Conservation (phyloP, 1,140 invertebrate genomes). For the Mesaphorura yosii region DNA sequence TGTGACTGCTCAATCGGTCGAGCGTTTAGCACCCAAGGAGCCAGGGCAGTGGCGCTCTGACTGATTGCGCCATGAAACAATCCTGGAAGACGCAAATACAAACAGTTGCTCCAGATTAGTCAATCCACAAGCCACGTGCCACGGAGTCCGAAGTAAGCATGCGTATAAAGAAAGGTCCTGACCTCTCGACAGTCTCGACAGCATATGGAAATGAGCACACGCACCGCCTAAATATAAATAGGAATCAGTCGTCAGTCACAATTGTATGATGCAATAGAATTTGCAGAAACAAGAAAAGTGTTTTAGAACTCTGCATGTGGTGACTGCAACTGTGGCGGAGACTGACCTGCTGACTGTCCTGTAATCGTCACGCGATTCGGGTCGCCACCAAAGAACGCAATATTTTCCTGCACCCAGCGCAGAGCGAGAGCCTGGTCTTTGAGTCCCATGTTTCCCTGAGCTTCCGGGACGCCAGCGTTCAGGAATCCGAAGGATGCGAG, state of each 20-base stretch:
- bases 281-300: not conserved
- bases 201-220: not conserved
- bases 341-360: conserved; percentile 55
- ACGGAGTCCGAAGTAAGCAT: not conserved
- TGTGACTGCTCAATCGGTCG: not conserved
- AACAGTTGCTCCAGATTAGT: too few relatives aligned
- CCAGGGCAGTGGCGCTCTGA: not conserved
- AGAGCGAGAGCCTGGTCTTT: conserved; percentile 36
- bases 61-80: conserved; percentile 3
- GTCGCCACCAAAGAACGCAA: conserved; percentile 56
- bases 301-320: not conserved
- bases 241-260: not conserved
- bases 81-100: not conserved
- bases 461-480: conserved; percentile 37
- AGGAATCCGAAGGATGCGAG: conserved; percentile 44
- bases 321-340: not conserved
- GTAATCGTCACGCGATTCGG: conserved; percentile 51
- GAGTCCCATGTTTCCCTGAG: conserved; percentile 42
- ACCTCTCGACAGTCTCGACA: not conserved
- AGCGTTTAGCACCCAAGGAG: conserved; percentile 3
- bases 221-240: not conserved
- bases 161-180: not conserved
- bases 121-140: too few relatives aligned
- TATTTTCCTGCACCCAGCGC: conserved; percentile 11
- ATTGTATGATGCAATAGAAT: not conserved